Percentiles rank a stretch among this genome's conserved stretches.
Evolutionary conservation across 2,797 vertebrate genomes (phyloP).

Genomic region (Poeciliopsis turneri): DNA sequence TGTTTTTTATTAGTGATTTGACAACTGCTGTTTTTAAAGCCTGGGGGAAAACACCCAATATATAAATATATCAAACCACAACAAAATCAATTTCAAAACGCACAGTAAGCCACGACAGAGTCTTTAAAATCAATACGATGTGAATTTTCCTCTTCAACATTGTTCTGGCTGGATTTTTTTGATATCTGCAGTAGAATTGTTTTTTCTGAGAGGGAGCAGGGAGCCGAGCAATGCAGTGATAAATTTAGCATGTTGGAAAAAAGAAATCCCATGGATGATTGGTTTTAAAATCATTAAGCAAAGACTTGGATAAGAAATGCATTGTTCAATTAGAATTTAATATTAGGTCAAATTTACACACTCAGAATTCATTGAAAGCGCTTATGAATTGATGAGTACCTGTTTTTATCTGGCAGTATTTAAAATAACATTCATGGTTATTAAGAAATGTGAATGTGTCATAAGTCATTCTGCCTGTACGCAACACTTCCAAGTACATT

Average conservation of each 20-base stretch:
- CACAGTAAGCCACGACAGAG: neutral
- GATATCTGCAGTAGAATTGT: neutral
- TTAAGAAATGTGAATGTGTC: slow-evolving; percentile 4
- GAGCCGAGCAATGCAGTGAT: neutral
- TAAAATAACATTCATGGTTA: neutral
- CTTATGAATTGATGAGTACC: neutral
- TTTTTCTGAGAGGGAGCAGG: neutral
- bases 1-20: no score
- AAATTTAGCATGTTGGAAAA: neutral
- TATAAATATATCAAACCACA: neutral
- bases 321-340: neutral
- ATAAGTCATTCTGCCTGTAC: neutral
- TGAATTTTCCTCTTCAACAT: neutral
- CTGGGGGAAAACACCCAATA: no score
- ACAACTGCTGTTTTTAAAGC: no score
- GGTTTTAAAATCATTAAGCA: neutral
- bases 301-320: neutral
- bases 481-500: slow-evolving; percentile 16
- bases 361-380: neutral
- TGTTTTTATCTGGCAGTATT: slow-evolving; percentile 1
- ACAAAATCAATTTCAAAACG: neutral
- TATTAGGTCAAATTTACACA: neutral
- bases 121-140: neutral
- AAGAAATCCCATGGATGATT: neutral
- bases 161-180: neutral